Base-by-base conservation (phyloP, 2,113 vertebrate species). In the Anoplopoma fimbria region DNA sequence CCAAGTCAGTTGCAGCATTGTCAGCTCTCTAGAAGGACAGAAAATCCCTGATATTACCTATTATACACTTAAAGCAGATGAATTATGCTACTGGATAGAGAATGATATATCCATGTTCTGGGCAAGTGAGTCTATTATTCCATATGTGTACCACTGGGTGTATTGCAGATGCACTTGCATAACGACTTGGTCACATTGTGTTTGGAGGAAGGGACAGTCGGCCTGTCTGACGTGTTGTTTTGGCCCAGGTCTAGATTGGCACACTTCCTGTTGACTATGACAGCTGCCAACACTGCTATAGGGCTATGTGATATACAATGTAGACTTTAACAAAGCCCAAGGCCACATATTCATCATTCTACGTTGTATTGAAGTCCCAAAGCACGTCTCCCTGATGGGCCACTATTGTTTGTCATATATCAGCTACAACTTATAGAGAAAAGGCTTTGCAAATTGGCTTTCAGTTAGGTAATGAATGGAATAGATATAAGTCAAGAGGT, bases 271-370 rank as follows among this genome's bases (percentile, higher is more conserved):
- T 55, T 58, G 73, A 53, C 62, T 57, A 1, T 65, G 83, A 62
- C 75, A 67, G 84, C 81, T 90, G 87, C 85, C 91, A 88, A 36
- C 70, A 23, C 68, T 60, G 76, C 74, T 79, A 72, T 17, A 71
- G 72, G 60, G 40, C 38, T 15, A 34, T 57, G 62, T 70, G 73
- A 84, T 80, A 33, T 40, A 69, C 33, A 29, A 17, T 67, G 63
- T 49, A 60, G 75, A 81, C 76, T 69, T 75, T n/a, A 86, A 87
- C 81, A 84, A 81, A 86, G 75, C 87, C 81, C 25, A 68, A 77
- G 61, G 69, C 79, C 81, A 75, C 69, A 69, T 72, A 91, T 88
- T 84, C 87, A 70, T 88, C 77, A 84, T 65, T 67, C 65, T 75
- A 83, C 68, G 67, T 81, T 83, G 72, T 88, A 36, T 63, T 72